Conservation (phyloP, 2,113 vertebrate species). For the Eublepharis macularius region DNA sequence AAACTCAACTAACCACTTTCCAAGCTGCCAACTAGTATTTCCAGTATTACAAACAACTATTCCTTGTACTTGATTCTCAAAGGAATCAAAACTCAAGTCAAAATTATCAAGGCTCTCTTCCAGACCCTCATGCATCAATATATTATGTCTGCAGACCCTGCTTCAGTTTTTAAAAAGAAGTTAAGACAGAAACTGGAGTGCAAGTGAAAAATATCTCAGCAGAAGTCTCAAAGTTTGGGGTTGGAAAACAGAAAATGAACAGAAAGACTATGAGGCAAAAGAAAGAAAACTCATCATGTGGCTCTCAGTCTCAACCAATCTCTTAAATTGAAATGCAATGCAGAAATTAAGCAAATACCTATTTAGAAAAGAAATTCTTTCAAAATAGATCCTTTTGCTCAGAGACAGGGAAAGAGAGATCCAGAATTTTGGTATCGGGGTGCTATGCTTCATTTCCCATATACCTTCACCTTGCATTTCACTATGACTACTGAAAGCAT, state of each 20-base stretch:
- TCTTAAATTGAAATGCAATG: background rate
- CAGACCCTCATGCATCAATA: background rate
- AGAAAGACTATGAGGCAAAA: background rate
- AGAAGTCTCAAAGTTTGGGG: background rate
- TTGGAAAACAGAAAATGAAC: background rate
- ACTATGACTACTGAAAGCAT: background rate
- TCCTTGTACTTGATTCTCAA: background rate
- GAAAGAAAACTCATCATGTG: background rate
- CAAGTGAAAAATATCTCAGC: background rate
- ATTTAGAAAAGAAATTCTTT: background rate
- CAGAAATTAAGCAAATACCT: background rate
- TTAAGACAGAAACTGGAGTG: background rate
- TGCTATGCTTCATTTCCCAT: background rate
- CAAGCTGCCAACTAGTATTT: background rate
- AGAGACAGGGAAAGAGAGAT: background rate
- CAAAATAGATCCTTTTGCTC: background rate
- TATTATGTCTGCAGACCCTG: background rate
- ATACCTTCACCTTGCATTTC: background rate
- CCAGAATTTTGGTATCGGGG: background rate
- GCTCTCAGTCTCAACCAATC: background rate
- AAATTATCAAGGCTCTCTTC: background rate
- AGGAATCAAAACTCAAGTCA: background rate
- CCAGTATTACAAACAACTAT: slow-evolving; percentile 2
- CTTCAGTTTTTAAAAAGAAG: background rate
- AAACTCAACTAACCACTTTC: background rate